These are phyloP conservation scores for Phrynocephalus versicolor DNA, from an alignment of 2,113 vertebrate species.

Conservation along the genomic window DNA sequence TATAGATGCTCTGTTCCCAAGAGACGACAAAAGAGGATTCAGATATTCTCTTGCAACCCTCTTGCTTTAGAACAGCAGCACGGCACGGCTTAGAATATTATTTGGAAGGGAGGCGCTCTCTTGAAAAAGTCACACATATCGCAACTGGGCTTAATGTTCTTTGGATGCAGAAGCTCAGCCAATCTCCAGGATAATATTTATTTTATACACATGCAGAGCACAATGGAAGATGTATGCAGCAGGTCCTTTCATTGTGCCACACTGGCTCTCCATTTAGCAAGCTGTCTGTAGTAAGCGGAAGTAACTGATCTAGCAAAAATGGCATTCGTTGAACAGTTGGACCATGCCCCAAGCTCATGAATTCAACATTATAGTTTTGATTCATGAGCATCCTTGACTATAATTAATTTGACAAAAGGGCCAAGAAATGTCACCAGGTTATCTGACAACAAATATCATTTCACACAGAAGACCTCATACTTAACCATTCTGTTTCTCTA, in stretches of 20 bases:
- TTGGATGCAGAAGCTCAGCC: not conserved
- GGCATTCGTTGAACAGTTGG: not conserved
- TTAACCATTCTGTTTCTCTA: not conserved
- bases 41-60: not conserved
- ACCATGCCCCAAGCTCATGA: not conserved
- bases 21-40: not conserved
- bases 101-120: not conserved
- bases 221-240: not conserved
- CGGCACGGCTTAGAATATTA: not conserved
- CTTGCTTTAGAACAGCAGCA: not conserved
- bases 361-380: not conserved
- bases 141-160: not conserved
- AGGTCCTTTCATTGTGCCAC: not conserved
- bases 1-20: slow-evolving; percentile 13
- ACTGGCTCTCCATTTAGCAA: not conserved
- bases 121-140: not conserved
- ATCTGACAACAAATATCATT: slow-evolving; percentile 13
- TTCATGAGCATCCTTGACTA: not conserved
- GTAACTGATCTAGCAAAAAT: not conserved
- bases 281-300: not conserved
- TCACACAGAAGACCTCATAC: slow-evolving; percentile 8
- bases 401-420: not conserved
- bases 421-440: not conserved
- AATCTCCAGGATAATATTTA: not conserved
- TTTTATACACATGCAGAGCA: not conserved